Evolutionary conservation across 2,797 vertebrate genomes (phyloP).

Genomic region (Acanthurus tractus): DNA sequence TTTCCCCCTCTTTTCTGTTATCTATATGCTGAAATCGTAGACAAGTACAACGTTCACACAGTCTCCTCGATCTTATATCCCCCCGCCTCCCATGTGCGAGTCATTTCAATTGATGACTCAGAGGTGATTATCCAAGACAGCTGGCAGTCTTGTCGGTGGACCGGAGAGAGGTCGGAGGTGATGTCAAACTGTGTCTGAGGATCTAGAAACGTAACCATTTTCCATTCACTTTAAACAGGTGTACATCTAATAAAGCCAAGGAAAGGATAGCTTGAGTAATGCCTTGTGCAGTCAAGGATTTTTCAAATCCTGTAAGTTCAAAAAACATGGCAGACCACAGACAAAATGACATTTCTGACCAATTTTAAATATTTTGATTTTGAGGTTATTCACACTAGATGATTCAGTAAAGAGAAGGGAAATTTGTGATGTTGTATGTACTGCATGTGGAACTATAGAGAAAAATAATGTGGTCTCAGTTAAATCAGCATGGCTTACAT

Average conservation of each 20-base stretch:
- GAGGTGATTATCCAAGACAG: slow-evolving; percentile 53
- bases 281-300: too few relatives aligned
- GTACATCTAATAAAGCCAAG: slow-evolving; percentile 29
- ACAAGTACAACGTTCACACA: slow-evolving; percentile 44
- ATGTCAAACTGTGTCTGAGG: slow-evolving; percentile 49
- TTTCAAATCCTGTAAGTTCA: too few relatives aligned
- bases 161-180: slow-evolving; percentile 45
- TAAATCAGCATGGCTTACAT: too few relatives aligned
- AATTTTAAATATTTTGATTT: too few relatives aligned
- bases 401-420: too few relatives aligned
- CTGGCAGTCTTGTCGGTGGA: slow-evolving; percentile 41
- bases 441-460: too few relatives aligned
- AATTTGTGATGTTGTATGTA: too few relatives aligned
- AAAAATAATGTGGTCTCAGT: too few relatives aligned
- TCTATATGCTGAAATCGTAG: slow-evolving; percentile 28
- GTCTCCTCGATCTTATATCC: slow-evolving; percentile 18
- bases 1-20: slow-evolving; percentile 8
- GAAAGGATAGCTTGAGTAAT: too few relatives aligned
- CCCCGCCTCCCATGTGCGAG: slow-evolving; percentile 19
- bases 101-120: slow-evolving; percentile 51
- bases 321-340: too few relatives aligned
- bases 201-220: slow-evolving; percentile 51
- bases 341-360: too few relatives aligned
- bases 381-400: too few relatives aligned
- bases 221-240: slow-evolving; percentile 39